Conservation (phyloP, 2,888 invertebrate species). For the Parnassius orleans region DNA sequence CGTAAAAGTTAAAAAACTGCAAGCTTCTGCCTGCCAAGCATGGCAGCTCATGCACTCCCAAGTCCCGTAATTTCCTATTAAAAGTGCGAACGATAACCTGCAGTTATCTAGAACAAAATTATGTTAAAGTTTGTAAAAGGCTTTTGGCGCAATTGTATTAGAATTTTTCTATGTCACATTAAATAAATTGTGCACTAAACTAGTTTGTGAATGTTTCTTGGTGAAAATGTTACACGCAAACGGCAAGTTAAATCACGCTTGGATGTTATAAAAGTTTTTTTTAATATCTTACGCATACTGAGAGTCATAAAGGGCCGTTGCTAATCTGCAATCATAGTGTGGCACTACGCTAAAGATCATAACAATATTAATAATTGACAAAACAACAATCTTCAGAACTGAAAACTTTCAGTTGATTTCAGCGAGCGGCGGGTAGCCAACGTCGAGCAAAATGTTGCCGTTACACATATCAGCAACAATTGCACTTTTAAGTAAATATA, state of each 20-base stretch:
- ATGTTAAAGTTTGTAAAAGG: not conserved
- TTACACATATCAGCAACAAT: conserved; percentile 17
- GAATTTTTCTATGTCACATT: no score
- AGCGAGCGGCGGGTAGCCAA: conserved; percentile 23
- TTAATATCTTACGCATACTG: no score
- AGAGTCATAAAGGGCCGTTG: not conserved
- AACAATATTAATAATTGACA: conserved; percentile 14
- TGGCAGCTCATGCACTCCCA: not conserved
- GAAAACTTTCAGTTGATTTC: conserved; percentile 28
- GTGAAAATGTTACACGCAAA: no score
- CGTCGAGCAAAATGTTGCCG: conserved; percentile 21
- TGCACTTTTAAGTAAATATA: conserved; percentile 17
- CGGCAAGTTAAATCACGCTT: no score
- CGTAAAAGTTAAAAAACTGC: no score
- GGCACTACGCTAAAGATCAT: conserved; percentile 17
- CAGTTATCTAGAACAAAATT: conserved; percentile 3
- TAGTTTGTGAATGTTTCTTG: no score
- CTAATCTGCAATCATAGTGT: not conserved
- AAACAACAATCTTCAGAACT: conserved; percentile 18
- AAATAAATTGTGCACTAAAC: no score
- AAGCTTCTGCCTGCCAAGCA: no score
- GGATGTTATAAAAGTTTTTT: not conserved
- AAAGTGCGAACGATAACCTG: conserved; percentile 19
- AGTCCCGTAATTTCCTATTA: not conserved
- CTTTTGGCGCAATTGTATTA: no score